These are phyloP conservation scores for Barnardius zonarius DNA, from an alignment of 2,113 vertebrate genomes.

Conservation along the genomic window DNA sequence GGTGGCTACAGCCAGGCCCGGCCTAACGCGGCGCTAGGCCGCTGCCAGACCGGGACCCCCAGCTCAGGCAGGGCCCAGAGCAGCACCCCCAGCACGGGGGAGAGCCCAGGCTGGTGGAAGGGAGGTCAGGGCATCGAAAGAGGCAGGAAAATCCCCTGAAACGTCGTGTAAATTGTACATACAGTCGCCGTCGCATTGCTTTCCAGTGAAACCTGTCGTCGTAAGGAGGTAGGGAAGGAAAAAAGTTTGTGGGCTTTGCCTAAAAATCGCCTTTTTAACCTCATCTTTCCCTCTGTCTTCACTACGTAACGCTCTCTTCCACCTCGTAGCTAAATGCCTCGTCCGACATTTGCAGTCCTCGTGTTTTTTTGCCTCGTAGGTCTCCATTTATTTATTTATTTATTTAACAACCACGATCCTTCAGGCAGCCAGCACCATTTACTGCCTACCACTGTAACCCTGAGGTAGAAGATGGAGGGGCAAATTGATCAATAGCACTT, in stretches of 20 bases:
- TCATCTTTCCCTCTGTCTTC: not conserved
- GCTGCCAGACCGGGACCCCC: not conserved
- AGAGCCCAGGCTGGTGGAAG: not conserved
- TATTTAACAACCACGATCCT: not conserved
- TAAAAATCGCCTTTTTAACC: not conserved
- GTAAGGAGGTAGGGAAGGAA: not conserved
- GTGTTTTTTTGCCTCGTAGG: not conserved
- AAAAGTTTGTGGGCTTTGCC: not conserved
- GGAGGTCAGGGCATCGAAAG: not conserved
- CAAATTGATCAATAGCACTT: not conserved
- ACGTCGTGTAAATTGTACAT: accelerated
- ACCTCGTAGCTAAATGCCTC: not conserved
- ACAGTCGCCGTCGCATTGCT: accelerated
- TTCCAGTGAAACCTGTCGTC: not conserved
- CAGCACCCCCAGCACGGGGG: not conserved
- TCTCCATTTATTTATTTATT: not conserved
- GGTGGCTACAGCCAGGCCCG: not conserved
- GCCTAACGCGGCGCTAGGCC: not conserved
- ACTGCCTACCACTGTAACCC: not conserved
- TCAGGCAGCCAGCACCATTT: not conserved
- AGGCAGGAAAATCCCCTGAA: accelerated
- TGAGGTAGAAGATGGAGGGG: not conserved
- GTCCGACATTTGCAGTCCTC: not conserved
- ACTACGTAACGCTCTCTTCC: not conserved
- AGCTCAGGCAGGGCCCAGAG: not conserved